Base-by-base conservation (phyloP, 2,888 invertebrate species). In the Microctonus aethiopoides region DNA sequence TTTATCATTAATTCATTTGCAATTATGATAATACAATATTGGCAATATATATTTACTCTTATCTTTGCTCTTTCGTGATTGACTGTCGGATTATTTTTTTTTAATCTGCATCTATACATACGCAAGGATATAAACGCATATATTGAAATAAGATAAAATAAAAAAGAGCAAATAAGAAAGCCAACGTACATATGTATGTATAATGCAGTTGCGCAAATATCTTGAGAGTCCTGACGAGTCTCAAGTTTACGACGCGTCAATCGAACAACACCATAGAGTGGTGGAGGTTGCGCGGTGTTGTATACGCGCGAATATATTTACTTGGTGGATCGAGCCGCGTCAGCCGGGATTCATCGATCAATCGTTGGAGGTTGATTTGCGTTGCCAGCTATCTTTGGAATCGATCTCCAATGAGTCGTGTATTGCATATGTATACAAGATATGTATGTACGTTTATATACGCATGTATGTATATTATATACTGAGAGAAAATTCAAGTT, bases 321-420 rank as follows among this genome's bases (percentile, higher is more conserved):
- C 59, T 11, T 36, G 52, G 52, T 34, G 46, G 54, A 70, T 65
- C 52, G 36, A 54, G 64, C 65, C 60, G 32, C 69, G 65, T 70
- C 69, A 69, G 69, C 54, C 60, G 52, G 32, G 60, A 70, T 65
- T 70, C 69, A 70, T 70, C 69, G 69, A 70, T 70, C 69, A 70
- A 70, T 65, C 52, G 16, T 16, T 34, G 29, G 52, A 60, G 65
- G 65, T 60, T 70, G 69, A 70, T 70, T 70, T 70, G 69, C 69
- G 69, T 65, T 65, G 20, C 57, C 63, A 52, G 41, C 41, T 70
- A 70, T 70, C 69, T 65, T 65, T 39, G 16, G 52, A 29, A 65
- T 70, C 65, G 36, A 70, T 70, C 69, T 60, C 34, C n/a, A 51
- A 26, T 29, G 57, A 66, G 26, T 67, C 67, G 34, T 36, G 60